A percentile compares a stretch with the other conserved stretches of the same genome.
phyloP scores from a whole-genome alignment of 30 jellyfish, hydroid and myxozoan species.

The Chrysaora quinquecirrha region DNA sequence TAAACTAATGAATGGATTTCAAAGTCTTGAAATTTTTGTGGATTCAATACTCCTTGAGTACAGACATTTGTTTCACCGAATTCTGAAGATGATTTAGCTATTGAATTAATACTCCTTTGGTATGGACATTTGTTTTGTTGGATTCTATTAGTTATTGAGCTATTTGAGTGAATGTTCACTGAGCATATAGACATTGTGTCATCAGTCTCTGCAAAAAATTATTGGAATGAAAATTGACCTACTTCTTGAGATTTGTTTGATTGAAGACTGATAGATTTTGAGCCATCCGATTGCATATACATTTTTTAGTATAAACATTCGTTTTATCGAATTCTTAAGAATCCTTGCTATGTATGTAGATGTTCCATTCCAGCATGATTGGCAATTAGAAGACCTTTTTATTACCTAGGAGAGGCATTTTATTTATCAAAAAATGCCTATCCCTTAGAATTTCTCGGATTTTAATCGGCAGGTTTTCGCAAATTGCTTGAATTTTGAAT shows the following conservation, averaged over 20 bases:
- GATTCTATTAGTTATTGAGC: background rate
- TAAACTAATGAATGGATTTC: too few relatives aligned
- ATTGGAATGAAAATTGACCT: background rate
- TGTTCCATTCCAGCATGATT: background rate
- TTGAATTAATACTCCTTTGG: too few relatives aligned
- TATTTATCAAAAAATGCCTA: background rate
- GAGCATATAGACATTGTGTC: background rate
- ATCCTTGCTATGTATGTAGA: background rate
- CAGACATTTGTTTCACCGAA: too few relatives aligned
- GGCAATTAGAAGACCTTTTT: too few relatives aligned
- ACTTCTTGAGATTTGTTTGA: background rate
- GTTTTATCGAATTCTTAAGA: background rate
- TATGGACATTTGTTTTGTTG: too few relatives aligned
- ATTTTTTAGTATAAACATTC: background rate
- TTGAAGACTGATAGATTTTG: background rate
- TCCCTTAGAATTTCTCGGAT: too few relatives aligned
- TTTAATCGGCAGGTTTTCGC: constrained; percentile 2
- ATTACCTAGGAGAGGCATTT: too few relatives aligned
- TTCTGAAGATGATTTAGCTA: too few relatives aligned
- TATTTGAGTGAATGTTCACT: background rate
- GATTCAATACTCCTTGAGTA: too few relatives aligned
- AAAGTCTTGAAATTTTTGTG: background rate
- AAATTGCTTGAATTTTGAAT: background rate
- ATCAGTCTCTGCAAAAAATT: background rate
- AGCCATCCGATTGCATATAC: background rate